Conservation (phyloP, 1,140 invertebrate species). For the Drosophila pachea region DNA sequence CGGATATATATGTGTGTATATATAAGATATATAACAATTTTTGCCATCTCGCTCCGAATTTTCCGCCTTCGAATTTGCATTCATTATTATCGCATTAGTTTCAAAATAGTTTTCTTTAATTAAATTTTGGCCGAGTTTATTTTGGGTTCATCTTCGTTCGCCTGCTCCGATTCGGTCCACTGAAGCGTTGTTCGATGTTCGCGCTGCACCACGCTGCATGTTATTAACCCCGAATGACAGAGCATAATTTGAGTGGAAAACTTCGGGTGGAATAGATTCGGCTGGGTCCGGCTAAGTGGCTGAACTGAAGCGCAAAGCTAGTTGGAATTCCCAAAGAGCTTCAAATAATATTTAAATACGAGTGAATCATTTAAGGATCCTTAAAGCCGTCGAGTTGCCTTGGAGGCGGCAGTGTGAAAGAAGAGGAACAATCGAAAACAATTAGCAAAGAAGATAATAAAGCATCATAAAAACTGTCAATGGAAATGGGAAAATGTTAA, state of each 20-base stretch:
- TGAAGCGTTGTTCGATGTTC: constrained; percentile 17
- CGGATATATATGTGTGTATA: no score
- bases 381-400: no score
- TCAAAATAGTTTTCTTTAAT: not conserved
- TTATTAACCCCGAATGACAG: constrained; percentile 16
- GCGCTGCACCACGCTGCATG: constrained; percentile 16
- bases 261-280: not conserved
- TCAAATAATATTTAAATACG: no score
- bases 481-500: constrained; percentile 1
- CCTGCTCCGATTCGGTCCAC: constrained; percentile 14
- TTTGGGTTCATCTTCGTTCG: not conserved
- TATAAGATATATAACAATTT: no score
- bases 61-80: no score
- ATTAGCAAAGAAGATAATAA: constrained; percentile 44
- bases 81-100: no score
- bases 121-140: constrained; percentile 4
- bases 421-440: constrained; percentile 39
- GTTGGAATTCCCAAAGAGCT: no score
- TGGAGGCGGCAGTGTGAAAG: no score
- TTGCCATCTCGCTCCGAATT: no score
- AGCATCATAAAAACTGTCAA: constrained; percentile 30
- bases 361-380: not conserved
- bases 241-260: not conserved
- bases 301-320: no score
- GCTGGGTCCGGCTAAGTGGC: not conserved